Percentiles rank a stretch among this genome's conserved stretches.
Conservation (phyloP, 2,888 invertebrate genomes). For the Ophion costatus region DNA sequence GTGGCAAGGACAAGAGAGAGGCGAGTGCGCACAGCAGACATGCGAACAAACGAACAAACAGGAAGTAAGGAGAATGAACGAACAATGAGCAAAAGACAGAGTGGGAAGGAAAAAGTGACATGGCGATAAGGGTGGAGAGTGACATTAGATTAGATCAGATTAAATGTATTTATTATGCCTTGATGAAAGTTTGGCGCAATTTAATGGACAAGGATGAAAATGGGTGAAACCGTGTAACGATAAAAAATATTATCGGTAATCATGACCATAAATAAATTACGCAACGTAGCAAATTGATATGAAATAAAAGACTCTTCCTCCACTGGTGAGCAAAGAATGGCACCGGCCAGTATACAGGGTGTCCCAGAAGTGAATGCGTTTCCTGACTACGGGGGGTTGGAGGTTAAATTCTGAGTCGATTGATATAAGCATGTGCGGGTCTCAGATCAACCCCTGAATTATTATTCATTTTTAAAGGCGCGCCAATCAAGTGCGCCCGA, state of each 20-base stretch:
- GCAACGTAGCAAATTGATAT: not conserved
- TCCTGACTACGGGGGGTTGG: no score
- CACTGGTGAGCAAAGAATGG: not conserved
- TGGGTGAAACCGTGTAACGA: not conserved
- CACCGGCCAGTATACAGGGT: no score
- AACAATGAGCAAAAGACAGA: not conserved
- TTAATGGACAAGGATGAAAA: not conserved
- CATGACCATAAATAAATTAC: not conserved
- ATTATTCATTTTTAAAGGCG: no score
- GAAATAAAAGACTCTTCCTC: not conserved
- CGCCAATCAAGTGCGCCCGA: no score
- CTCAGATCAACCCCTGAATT: no score
- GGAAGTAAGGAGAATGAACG: not conserved
- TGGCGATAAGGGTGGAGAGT: not conserved
- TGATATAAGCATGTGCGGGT: no score
- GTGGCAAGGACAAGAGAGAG: not conserved
- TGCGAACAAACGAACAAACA: not conserved
- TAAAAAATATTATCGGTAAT: not conserved
- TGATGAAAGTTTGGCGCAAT: not conserved
- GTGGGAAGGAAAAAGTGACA: not conserved
- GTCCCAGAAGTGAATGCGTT: no score
- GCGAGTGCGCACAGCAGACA: not conserved
- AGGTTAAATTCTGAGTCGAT: no score
- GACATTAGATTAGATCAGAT: not conserved
- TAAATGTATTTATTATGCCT: not conserved